Conservation (phyloP, 2,797 vertebrate genomes). For the Neoniphon sammara region DNA sequence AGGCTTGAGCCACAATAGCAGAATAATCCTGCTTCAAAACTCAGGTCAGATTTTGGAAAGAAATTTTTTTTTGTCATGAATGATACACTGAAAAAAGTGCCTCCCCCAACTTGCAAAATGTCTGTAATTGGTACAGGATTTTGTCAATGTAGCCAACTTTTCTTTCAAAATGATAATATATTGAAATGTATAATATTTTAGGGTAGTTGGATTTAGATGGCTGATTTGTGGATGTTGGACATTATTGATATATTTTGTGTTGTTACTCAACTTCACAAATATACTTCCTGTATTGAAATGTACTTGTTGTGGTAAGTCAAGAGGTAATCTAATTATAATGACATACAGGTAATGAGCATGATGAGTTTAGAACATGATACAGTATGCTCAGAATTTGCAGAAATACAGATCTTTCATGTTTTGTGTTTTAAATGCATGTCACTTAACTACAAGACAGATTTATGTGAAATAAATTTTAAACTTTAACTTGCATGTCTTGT, state of each 20-base stretch:
- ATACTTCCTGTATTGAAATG: not conserved
- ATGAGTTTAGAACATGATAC: not conserved
- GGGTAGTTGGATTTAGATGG: not conserved
- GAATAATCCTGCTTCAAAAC: slow-evolving; percentile 27
- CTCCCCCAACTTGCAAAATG: slow-evolving; percentile 40
- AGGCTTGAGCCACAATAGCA: slow-evolving; percentile 17
- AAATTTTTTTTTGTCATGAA: slow-evolving; percentile 3
- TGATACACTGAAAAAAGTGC: slow-evolving; percentile 60
- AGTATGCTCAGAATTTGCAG: not conserved
- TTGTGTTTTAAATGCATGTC: slow-evolving; percentile 61
- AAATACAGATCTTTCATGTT: slow-evolving; percentile 11
- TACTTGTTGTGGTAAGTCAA: not conserved
- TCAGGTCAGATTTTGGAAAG: slow-evolving; percentile 17
- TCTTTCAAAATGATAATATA: slow-evolving; percentile 11
- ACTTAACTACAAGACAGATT: slow-evolving; percentile 51
- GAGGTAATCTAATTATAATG: slow-evolving; percentile 1
- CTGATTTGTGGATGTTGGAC: slow-evolving; percentile 14
- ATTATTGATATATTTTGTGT: slow-evolving; percentile 8
- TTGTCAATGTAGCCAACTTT: slow-evolving; percentile 2
- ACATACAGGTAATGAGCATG: not conserved
- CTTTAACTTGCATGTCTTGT: slow-evolving; percentile 74
- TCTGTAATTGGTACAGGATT: slow-evolving; percentile 29
- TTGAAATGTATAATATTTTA: slow-evolving; percentile 6
- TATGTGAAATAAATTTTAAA: slow-evolving; percentile 75
- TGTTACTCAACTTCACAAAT: slow-evolving; percentile 4